These are phyloP conservation scores for Forbesichthys agassizii DNA, from an alignment of 2,113 vertebrate species.

Conservation along the genomic window DNA sequence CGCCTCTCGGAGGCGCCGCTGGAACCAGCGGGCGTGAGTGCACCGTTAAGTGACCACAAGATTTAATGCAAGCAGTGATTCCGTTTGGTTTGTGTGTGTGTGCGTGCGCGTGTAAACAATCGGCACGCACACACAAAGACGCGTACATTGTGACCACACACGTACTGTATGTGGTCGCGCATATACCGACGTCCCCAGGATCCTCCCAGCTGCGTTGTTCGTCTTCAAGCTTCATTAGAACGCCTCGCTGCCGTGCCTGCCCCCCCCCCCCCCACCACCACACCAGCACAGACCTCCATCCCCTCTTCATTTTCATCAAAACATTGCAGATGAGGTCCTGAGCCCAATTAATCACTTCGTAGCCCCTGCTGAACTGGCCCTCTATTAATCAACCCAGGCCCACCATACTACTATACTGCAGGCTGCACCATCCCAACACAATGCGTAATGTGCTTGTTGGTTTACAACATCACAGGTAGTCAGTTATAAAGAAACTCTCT, in stretches of 20 bases:
- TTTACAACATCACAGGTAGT: not conserved
- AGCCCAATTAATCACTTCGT: conserved; percentile 73
- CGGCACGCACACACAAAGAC: conserved; percentile 5
- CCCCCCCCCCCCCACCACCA: conserved; percentile 18
- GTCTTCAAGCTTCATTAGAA: conserved; percentile 52
- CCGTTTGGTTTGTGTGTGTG: not conserved
- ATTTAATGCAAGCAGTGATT: no score
- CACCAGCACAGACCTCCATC: conserved; percentile 46
- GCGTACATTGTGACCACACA: not conserved
- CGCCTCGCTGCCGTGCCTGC: conserved; percentile 13
- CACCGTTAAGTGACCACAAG: not conserved
- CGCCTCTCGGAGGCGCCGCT: no score
- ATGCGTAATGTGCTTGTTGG: not conserved
- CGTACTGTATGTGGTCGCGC: not conserved
- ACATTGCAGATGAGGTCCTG: conserved; percentile 76
- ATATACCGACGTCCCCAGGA: not conserved
- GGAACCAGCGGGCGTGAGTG: not conserved
- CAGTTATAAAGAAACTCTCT: not conserved
- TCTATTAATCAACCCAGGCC: conserved; percentile 66
- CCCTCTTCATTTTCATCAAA: conserved; percentile 74
- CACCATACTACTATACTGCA: conserved; percentile 45
- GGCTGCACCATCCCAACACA: conserved; percentile 29
- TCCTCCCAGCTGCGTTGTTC: conserved; percentile 10
- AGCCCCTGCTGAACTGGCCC: conserved; percentile 45
- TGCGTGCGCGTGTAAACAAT: not conserved